Evolutionary conservation across 2,888 invertebrate species (phyloP), one percentile per base, ranked within the genome.

Genomic region (Rhaphigaster nebulosa): DNA sequence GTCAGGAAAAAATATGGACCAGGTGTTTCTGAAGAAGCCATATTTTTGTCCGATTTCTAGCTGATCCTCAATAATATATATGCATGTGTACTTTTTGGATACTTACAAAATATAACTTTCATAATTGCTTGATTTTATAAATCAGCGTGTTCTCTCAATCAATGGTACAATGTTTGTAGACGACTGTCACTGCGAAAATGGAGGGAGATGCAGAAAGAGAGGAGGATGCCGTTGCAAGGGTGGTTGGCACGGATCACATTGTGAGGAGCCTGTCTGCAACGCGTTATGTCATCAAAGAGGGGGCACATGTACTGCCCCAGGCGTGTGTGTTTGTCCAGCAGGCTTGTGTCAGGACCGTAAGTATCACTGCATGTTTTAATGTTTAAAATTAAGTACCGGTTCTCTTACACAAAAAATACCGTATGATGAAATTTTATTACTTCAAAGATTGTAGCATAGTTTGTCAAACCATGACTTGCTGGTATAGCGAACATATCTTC

Each of bases 221-320:
- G 91, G 92, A 29, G 91, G 92, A 23, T 93, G 93, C 56, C 92
- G 92, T 50, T 92, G 92, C 52, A 92, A 91, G 12, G 90, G 92
- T 8, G 93, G 93, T 0, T 93, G 92, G 91, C 91, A 90, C 15
- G 93, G 93, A 0, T 88, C 91, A 18, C 92, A 92, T 52, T 93
- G 93, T 54, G 90, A 91, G 89, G 89, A 90, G 45, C 91, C 92
- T 34, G 91, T 92, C 18, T 93, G 93, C 89, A 91, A 92, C 1
- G 92, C 92, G 1, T 91, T 92, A 15, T 93, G 93, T 91, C 84
- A 84, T 84, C 92, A 92, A 26, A 92, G 92, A 88, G 93, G 93
- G 26, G 93, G 93, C 2, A 92, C 91, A 23, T 93, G 93, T 91
- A 91, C 92, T 45, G 91, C 91, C 38, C 92, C 92, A 0, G 91